These are phyloP conservation scores for Myotis planiceps DNA, from an alignment of 2,797 vertebrate species.

Conservation along the genomic window DNA sequence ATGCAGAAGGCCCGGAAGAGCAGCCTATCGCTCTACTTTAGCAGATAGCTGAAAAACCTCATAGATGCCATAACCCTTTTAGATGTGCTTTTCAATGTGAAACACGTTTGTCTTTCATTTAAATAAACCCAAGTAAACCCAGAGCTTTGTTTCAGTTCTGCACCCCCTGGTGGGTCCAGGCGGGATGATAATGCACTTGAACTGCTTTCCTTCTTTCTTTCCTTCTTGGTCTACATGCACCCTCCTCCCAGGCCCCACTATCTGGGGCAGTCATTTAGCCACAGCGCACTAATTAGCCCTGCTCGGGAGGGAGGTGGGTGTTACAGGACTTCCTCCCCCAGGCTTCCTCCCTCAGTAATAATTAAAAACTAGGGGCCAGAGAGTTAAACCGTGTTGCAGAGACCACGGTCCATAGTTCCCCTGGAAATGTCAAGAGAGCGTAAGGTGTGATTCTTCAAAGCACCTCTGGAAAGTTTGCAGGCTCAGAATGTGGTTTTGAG, in stretches of 20 bases:
- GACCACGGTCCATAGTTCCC: conserved; percentile 11
- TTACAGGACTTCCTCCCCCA: conserved; percentile 8
- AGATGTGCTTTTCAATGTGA: background rate
- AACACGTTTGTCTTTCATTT: background rate
- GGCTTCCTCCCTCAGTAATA: conserved; percentile 65
- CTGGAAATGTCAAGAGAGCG: conserved; percentile 73
- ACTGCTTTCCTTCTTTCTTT: background rate
- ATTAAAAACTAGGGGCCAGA: conserved; percentile 70
- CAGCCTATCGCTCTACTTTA: accelerated
- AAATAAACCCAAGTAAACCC: background rate
- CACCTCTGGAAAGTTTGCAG: conserved; percentile 14
- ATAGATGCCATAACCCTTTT: background rate
- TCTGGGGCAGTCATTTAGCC: background rate
- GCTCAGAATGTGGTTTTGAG: background rate
- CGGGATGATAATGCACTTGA: background rate
- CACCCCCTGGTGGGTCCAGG: background rate
- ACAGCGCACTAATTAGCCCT: conserved; percentile 58
- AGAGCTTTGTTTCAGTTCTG: background rate
- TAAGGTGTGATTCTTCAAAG: conserved; percentile 64
- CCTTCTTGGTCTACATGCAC: background rate
- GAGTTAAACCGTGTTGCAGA: conserved; percentile 63
- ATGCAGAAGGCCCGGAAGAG: too few species aligned
- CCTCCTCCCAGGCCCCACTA: background rate
- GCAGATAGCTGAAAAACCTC: background rate
- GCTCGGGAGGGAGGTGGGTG: conserved; percentile 8